These are phyloP conservation scores for Scelioninae gen. 1 DNA, from an alignment of 2,888 invertebrate genomes.

Conservation along the genomic window DNA sequence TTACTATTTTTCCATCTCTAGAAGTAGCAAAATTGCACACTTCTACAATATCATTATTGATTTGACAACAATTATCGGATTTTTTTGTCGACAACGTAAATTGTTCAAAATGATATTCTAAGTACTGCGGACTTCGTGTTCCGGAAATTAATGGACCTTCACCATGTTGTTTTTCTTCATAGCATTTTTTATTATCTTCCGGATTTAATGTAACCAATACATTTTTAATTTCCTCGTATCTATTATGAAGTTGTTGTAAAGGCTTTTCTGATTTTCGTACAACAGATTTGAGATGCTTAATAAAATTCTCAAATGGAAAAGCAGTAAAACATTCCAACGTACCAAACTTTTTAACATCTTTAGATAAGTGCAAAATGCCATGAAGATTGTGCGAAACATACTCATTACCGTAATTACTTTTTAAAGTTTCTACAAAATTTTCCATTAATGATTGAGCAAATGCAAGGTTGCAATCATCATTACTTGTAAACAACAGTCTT, in stretches of 20 bases:
- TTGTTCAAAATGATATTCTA: constrained; percentile 12
- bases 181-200: background rate
- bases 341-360: background rate
- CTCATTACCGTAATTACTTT: background rate
- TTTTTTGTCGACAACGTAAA: background rate
- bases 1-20: background rate
- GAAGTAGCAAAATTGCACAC: constrained; percentile 5
- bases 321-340: background rate
- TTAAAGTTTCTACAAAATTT: constrained; percentile 1
- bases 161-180: constrained; percentile 20
- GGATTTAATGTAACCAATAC: background rate
- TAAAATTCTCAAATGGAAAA: constrained; percentile 4
- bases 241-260: constrained; percentile 26
- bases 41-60: constrained; percentile 7
- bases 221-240: constrained; percentile 20
- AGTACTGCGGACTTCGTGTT: constrained; percentile 1
- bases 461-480: background rate
- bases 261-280: constrained; percentile 35
- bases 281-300: background rate
- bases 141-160: background rate
- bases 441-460: background rate
- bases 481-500: background rate
- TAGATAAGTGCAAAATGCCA: background rate
- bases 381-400: background rate
- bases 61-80: constrained; percentile 27